Conservation (phyloP, 2,888 invertebrate genomes). For the Entomobrya proxima region DNA sequence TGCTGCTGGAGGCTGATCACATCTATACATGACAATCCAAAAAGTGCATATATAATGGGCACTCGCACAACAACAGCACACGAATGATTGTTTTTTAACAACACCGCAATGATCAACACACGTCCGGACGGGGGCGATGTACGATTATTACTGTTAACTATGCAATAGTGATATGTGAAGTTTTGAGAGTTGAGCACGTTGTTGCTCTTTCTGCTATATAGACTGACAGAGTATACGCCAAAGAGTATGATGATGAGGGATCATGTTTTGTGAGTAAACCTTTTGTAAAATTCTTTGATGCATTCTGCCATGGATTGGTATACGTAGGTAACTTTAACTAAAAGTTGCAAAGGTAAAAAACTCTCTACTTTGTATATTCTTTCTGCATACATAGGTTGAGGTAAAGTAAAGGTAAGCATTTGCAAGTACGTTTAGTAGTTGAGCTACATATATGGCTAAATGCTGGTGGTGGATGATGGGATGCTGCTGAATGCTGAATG, state of each 20-base stretch:
- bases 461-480: neutral
- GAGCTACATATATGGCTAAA: neutral
- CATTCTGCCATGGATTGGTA: slow-evolving; percentile 5
- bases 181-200: slow-evolving; percentile 57
- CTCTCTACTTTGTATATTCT: neutral
- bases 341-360: slow-evolving; percentile 51
- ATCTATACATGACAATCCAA: slow-evolving; percentile 19
- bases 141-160: slow-evolving; percentile 68
- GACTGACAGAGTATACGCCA: neutral
- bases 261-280: slow-evolving; percentile 24
- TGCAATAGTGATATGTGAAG: slow-evolving; percentile 59
- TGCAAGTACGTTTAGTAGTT: neutral
- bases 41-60: slow-evolving; percentile 2
- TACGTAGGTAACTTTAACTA: slow-evolving; percentile 19
- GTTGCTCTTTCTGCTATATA: slow-evolving; percentile 33
- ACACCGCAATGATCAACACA: slow-evolving; percentile 66
- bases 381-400: neutral
- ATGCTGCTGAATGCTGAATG: neutral
- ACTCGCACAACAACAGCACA: slow-evolving; percentile 29
- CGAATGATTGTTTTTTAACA: slow-evolving; percentile 53
- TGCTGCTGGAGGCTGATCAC: slow-evolving; percentile 8
- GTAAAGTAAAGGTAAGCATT: neutral
- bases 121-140: slow-evolving; percentile 68
- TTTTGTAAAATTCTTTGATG: slow-evolving; percentile 45
- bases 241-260: neutral